Evolutionary conservation across 2,888 invertebrate genomes (phyloP).

Genomic region (Tachina grossa): DNA sequence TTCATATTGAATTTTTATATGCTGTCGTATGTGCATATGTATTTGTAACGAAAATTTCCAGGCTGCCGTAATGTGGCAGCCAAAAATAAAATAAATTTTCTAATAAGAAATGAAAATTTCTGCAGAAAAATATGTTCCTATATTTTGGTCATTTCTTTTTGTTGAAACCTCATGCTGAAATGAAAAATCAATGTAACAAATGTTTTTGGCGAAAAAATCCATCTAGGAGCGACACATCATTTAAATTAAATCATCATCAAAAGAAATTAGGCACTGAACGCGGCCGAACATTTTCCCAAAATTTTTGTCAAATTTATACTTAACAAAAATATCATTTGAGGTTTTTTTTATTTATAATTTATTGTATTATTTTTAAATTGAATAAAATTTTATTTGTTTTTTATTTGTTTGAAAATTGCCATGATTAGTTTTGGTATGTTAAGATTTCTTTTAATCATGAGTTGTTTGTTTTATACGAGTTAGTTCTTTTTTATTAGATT

Average conservation of each 20-base stretch:
- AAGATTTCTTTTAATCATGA: slow-evolving; percentile 49
- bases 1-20: slow-evolving; percentile 25
- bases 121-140: not conserved
- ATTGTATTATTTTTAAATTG: slow-evolving; percentile 44
- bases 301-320: slow-evolving; percentile 20
- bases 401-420: slow-evolving; percentile 31
- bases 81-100: slow-evolving; percentile 64
- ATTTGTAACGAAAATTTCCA: slow-evolving; percentile 51
- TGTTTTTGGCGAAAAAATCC: slow-evolving; percentile 76
- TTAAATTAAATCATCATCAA: slow-evolving; percentile 80
- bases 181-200: slow-evolving; percentile 79
- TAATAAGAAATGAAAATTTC: slow-evolving; percentile 17
- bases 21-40: not conserved
- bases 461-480: slow-evolving; percentile 51
- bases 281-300: slow-evolving; percentile 16
- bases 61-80: slow-evolving; percentile 55
- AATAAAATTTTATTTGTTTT: not conserved
- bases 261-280: slow-evolving; percentile 76
- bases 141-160: slow-evolving; percentile 16
- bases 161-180: slow-evolving; percentile 65
- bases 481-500: slow-evolving; percentile 42
- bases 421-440: slow-evolving; percentile 60
- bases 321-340: not conserved
- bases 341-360: slow-evolving; percentile 17
- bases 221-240: slow-evolving; percentile 81